Percentiles rank a stretch among this genome's conserved stretches.
Conservation (phyloP, 2,888 invertebrate species). For the Phytoseiulus persimilis region DNA sequence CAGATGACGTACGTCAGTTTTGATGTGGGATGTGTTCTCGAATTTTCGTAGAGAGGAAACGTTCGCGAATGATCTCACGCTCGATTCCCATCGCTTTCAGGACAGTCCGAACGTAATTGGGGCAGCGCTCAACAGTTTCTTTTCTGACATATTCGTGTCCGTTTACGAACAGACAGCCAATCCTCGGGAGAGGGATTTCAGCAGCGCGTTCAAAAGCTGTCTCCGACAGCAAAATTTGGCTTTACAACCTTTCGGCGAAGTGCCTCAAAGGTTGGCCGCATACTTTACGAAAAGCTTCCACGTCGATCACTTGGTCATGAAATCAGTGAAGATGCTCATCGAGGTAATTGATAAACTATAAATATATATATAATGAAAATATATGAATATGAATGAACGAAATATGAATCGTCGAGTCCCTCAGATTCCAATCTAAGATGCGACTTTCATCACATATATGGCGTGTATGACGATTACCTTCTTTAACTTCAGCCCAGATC, state of each 20-base stretch:
- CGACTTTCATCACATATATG: no score
- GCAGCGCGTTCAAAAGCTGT: neutral
- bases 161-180: constrained; percentile 23
- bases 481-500: no score
- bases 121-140: neutral
- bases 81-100: neutral
- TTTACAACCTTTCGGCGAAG: constrained; percentile 28
- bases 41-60: neutral
- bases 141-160: constrained; percentile 16
- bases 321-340: neutral
- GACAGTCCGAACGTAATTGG: neutral
- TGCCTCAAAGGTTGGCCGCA: constrained; percentile 10
- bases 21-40: neutral
- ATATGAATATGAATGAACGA: no score
- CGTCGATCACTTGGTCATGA: constrained; percentile 19
- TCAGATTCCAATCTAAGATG: neutral
- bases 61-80: neutral
- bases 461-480: no score
- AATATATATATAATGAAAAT: no score
- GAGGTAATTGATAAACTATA: neutral
- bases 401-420: neutral
- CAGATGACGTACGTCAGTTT: neutral
- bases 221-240: constrained; percentile 15
- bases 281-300: constrained; percentile 35
- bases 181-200: neutral